Evolutionary conservation across 2,888 invertebrate genomes (phyloP).

Genomic region (Netelia inedita): DNA sequence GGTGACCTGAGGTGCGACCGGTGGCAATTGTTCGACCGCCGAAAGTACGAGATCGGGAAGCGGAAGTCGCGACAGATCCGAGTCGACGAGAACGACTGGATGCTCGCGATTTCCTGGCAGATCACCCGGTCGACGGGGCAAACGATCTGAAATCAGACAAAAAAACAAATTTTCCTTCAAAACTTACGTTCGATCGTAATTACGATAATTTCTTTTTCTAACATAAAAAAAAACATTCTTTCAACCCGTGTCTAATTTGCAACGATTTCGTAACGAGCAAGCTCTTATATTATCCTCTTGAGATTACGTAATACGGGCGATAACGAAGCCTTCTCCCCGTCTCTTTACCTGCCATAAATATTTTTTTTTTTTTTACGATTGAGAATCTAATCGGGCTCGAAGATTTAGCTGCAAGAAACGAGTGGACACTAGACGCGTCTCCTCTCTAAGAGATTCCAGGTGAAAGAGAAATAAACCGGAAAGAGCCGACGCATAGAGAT

Average conservation of each 20-base stretch:
- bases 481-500: slow-evolving; percentile 41
- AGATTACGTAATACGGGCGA: slow-evolving; percentile 37
- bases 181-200: too few relatives aligned
- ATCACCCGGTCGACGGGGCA: slow-evolving; percentile 80
- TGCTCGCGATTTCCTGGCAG: slow-evolving; percentile 77
- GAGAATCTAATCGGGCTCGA: slow-evolving; percentile 31
- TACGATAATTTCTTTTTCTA: too few relatives aligned
- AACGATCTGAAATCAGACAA: slow-evolving; percentile 78
- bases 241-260: slow-evolving; percentile 19
- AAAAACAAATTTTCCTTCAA: slow-evolving; percentile 1
- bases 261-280: slow-evolving; percentile 18
- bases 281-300: slow-evolving; percentile 34
- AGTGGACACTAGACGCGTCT: slow-evolving; percentile 16
- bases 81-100: slow-evolving; percentile 81
- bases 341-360: neutral
- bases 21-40: slow-evolving; percentile 82
- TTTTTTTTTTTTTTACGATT: slow-evolving; percentile 9
- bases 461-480: slow-evolving; percentile 58
- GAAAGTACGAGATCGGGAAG: slow-evolving; percentile 83
- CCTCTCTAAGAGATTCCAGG: slow-evolving; percentile 40
- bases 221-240: too few relatives aligned
- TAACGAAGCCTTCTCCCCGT: slow-evolving; percentile 25
- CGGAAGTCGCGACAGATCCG: slow-evolving; percentile 81
- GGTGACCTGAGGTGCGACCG: slow-evolving; percentile 82
- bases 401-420: slow-evolving; percentile 38